These are phyloP conservation scores for Bostrychus sinensis DNA, from an alignment of 2,113 vertebrate genomes.

Conservation along the genomic window DNA sequence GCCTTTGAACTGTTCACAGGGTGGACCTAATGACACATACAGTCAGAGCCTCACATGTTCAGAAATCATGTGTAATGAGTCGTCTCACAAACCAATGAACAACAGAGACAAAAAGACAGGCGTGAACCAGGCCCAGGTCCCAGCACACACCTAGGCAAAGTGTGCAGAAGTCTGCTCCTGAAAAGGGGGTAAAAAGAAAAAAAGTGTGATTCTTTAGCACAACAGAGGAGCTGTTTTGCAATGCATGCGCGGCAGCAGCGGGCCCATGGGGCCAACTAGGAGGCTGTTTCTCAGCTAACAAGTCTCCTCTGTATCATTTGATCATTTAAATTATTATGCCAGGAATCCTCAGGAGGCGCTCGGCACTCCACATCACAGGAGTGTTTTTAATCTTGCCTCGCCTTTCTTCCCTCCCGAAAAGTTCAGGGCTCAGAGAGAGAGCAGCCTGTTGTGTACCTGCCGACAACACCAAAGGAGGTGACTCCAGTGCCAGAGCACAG, in stretches of 20 bases:
- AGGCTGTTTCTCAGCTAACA: constrained; percentile 86
- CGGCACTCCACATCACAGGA: constrained; percentile 84
- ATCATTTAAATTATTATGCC: constrained; percentile 90
- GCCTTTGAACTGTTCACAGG: constrained; percentile 70
- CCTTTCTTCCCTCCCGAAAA: constrained; percentile 79
- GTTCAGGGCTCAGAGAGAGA: constrained; percentile 78
- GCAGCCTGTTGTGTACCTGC: constrained; percentile 84
- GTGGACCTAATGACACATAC: constrained; percentile 70
- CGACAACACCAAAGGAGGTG: constrained; percentile 82
- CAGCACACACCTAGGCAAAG: constrained; percentile 78
- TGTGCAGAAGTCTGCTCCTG: constrained; percentile 70
- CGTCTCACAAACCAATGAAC: constrained; percentile 50
- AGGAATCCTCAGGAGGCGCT: constrained; percentile 84
- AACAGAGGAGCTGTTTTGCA: constrained; percentile 86
- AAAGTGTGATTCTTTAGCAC: constrained; percentile 81
- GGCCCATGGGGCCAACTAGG: constrained; percentile 86
- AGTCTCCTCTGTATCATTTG: constrained; percentile 89
- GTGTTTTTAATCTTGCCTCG: constrained; percentile 86
- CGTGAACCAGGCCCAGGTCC: constrained; percentile 56
- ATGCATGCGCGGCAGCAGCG: constrained; percentile 80
- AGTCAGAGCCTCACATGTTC: constrained; percentile 53
- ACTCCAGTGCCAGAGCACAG: constrained; percentile 79
- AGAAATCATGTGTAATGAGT: constrained; percentile 63
- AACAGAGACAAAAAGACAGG: constrained; percentile 52
- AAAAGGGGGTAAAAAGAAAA: constrained; percentile 65